Base-by-base conservation (phyloP, 2,797 vertebrate genomes). In the Propithecus deckenii region DNA sequence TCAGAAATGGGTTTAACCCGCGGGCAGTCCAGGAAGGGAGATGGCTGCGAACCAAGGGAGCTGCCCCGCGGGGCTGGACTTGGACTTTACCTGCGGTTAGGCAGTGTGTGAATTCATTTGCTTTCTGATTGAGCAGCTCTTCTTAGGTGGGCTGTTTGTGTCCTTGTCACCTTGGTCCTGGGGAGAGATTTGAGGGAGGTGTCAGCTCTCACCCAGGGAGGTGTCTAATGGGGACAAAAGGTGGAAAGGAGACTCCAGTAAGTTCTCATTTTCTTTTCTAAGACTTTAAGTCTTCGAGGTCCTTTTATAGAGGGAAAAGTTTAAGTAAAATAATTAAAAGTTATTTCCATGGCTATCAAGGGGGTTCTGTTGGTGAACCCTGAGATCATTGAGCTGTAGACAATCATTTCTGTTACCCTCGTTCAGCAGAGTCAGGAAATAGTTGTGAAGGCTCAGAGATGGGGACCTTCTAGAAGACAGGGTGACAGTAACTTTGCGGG, bases 1-100 rank as follows among this genome's bases (percentile, higher is more conserved):
- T 12, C 23, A 1, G 30, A 35, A n/a, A 25, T 14, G 1, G 7
- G 32, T 4, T 67, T 7, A 8, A n/a, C 48, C 11, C 0, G 7
- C 8, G 10, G 65, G 35, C 38, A 67, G 11, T 48, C 75, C 81
- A 4, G 15, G 80, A 35, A 71, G 48, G 13, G 50, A 43, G 17
- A 25, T 8, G 25, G 25, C 57, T 59, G 57, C 57, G 9, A 59
- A 59, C 57, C 59, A 61, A 13, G 28, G 59, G 57, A 5, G 50
- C 52, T 55, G 52, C 18, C 52, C 17, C 5, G 18, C 7, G 7
- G 8, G 59, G 9, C 76, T 80, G 52, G 35, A 10, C 46, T 18
- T 65, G 38, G 94, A 20, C 38, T 67, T 50, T 13, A 11, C 17
- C 63, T 55, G 25, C 5, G 32, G 41, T 13, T 69, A 2, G 76